Evolutionary conservation across 2,113 vertebrate genomes (phyloP).

Genomic region (Erinaceus europaeus): DNA sequence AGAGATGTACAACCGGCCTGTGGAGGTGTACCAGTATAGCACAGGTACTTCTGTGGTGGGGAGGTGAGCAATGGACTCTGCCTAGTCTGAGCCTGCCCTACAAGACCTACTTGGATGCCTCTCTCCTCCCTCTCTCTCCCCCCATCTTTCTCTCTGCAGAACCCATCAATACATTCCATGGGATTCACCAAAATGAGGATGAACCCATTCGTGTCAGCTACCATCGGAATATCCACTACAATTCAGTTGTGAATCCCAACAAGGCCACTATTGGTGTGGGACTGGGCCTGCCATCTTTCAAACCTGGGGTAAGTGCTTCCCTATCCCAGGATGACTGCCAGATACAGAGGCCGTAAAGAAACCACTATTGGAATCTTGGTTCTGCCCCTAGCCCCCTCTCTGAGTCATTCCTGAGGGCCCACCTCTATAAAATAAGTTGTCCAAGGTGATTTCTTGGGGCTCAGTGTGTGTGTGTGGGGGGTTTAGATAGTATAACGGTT

Average conservation of each 20-base stretch:
- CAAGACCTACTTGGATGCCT: neutral
- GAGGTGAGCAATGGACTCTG: neutral
- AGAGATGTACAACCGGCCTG: slow-evolving; percentile 96
- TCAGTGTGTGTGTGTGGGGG: no score
- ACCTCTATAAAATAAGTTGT: slow-evolving; percentile 29
- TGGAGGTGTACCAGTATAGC: slow-evolving; percentile 95
- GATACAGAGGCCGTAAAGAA: slow-evolving; percentile 15
- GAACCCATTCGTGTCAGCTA: slow-evolving; percentile 98
- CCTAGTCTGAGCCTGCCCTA: slow-evolving; percentile 9
- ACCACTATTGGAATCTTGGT: neutral
- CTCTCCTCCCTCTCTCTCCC: slow-evolving; percentile 38
- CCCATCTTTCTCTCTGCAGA: slow-evolving; percentile 84
- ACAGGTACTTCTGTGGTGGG: slow-evolving; percentile 83
- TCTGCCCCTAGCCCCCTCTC: neutral
- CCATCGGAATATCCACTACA: slow-evolving; percentile 98
- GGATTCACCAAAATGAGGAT: slow-evolving; percentile 96
- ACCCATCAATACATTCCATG: slow-evolving; percentile 98
- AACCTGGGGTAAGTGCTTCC: slow-evolving; percentile 89
- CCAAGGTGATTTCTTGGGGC: neutral
- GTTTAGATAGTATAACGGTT: no score
- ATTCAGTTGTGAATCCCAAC: slow-evolving; percentile 97
- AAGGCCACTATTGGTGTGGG: slow-evolving; percentile 97
- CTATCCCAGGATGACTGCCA: neutral
- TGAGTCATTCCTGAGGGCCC: neutral
- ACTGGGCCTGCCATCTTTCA: slow-evolving; percentile 94